Conservation (phyloP, 1,140 invertebrate genomes). For the Bilobella aurantiaca region DNA sequence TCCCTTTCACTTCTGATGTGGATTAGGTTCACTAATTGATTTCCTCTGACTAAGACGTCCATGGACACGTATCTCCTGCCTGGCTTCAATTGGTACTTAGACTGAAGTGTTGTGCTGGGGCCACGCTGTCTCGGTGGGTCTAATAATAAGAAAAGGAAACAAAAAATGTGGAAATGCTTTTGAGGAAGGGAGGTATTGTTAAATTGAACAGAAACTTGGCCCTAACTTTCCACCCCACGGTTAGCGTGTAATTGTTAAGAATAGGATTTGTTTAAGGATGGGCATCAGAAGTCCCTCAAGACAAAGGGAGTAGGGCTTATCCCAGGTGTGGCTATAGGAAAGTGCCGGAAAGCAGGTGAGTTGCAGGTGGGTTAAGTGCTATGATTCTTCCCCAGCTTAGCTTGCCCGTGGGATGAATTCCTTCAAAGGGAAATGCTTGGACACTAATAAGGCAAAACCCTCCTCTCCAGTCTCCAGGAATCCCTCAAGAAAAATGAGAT, state of each 20-base stretch:
- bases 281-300: neutral
- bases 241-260: constrained; percentile 1
- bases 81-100: neutral
- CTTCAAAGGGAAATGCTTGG: neutral
- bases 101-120: constrained; percentile 4
- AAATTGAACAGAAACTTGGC: too few relatives aligned
- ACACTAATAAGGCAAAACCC: too few relatives aligned
- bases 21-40: neutral
- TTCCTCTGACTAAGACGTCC: neutral
- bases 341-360: neutral
- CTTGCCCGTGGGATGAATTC: constrained; percentile 5
- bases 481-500: too few relatives aligned
- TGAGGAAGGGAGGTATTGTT: too few relatives aligned
- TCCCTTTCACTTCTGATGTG: too few relatives aligned
- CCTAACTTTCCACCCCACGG: neutral
- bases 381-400: neutral
- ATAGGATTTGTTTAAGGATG: constrained; percentile 6
- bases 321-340: constrained; percentile 3
- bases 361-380: neutral
- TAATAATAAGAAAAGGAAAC: constrained; percentile 6
- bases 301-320: neutral
- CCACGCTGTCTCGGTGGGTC: constrained; percentile 7
- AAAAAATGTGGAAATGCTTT: neutral
- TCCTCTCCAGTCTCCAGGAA: too few relatives aligned
- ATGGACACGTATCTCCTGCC: neutral